These are phyloP conservation scores for Medauroidea extradentata DNA, from an alignment of 1,140 invertebrate genomes.

Conservation along the genomic window DNA sequence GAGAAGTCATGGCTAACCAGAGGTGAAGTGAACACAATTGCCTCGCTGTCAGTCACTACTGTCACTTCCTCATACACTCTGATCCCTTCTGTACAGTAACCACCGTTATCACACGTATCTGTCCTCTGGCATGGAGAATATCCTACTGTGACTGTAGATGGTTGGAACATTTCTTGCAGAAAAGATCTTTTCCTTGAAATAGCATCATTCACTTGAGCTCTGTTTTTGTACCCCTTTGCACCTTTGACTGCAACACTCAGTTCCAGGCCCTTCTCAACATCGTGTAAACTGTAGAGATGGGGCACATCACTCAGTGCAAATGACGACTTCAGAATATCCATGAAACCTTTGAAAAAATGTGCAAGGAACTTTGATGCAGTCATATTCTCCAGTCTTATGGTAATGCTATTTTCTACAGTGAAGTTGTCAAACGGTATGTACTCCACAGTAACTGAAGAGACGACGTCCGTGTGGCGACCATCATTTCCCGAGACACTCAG, in stretches of 20 bases:
- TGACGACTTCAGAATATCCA: constrained; percentile 62
- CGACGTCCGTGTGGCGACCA: constrained; percentile 77
- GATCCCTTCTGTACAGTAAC: constrained; percentile 68
- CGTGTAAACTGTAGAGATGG: constrained; percentile 68
- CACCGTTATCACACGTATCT: constrained; percentile 66
- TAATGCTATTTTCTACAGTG: constrained; percentile 78
- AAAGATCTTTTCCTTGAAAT: constrained; percentile 58
- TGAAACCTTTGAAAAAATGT: constrained; percentile 65
- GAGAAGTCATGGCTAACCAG: constrained; percentile 67
- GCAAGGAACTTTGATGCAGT: constrained; percentile 68
- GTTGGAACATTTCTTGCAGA: constrained; percentile 57
- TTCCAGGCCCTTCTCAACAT: constrained; percentile 58
- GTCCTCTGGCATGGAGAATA: constrained; percentile 67
- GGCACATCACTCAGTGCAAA: constrained; percentile 60
- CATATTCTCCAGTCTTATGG: constrained; percentile 66
- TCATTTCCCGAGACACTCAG: constrained; percentile 83
- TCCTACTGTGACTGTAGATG: constrained; percentile 53
- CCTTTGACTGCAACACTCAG: constrained; percentile 61
- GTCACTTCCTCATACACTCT: constrained; percentile 61
- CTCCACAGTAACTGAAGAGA: constrained; percentile 76
- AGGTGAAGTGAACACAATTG: constrained; percentile 75
- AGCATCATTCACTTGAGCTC: constrained; percentile 56
- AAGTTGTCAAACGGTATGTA: constrained; percentile 74
- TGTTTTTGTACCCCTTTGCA: constrained; percentile 51
- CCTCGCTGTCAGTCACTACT: constrained; percentile 68